Conservation (phyloP, 2,797 vertebrate species). For the Centropyge bicolor region DNA sequence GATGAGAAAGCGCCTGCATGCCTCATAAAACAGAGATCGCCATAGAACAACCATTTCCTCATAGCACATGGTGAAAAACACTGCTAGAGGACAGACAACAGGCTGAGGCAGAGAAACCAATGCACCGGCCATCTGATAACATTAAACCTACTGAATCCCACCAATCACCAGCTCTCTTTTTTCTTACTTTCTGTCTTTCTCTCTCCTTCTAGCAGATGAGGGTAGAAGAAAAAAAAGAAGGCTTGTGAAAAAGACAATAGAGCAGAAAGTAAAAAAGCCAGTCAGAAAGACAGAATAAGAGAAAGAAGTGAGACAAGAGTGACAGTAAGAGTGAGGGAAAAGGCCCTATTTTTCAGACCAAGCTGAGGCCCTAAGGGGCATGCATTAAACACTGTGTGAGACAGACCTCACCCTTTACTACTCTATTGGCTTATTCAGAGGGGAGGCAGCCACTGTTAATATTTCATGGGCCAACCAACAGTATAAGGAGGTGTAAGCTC, state of each 20-base stretch:
- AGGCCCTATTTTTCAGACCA: conserved; percentile 64
- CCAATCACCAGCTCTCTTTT: conserved; percentile 34
- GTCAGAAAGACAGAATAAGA: conserved; percentile 21
- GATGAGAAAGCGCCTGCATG: conserved; percentile 79
- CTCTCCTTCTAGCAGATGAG: conserved; percentile 23
- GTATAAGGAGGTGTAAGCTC: conserved; percentile 76
- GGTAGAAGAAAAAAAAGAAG: background rate
- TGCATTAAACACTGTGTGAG: conserved; percentile 79
- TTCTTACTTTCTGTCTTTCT: conserved; percentile 18
- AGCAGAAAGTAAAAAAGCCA: conserved; percentile 28
- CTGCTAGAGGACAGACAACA: conserved; percentile 78
- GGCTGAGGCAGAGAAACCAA: conserved; percentile 70
- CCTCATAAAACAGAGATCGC: conserved; percentile 84
- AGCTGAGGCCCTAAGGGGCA: conserved; percentile 65
- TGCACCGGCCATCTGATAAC: conserved; percentile 79
- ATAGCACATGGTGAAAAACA: conserved; percentile 73
- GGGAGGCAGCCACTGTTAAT: conserved; percentile 76
- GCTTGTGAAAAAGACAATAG: conserved; percentile 23
- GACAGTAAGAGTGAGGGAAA: conserved; percentile 45
- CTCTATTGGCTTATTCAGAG: conserved; percentile 75
- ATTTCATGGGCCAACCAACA: conserved; percentile 78
- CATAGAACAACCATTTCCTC: conserved; percentile 79
- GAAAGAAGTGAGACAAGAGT: conserved; percentile 45
- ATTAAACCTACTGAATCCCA: conserved; percentile 70
- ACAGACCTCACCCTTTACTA: conserved; percentile 79